Conservation (phyloP, 2,888 invertebrate species). For the Eledona agricola region DNA sequence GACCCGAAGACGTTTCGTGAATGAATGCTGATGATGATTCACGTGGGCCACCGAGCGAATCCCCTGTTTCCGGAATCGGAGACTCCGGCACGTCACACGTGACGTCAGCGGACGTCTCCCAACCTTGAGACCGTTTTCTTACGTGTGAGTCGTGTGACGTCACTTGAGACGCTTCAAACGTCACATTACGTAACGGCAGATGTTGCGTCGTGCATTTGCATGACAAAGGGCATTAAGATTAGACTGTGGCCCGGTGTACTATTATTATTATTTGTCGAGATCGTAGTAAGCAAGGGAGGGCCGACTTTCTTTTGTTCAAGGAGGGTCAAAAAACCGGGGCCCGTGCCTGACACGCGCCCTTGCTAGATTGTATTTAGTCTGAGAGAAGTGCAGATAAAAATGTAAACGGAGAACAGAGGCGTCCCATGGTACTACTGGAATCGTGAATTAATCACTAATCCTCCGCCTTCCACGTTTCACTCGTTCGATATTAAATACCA, state of each 20-base stretch:
- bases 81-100: conserved; percentile 41
- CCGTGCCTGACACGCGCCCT: conserved; percentile 62
- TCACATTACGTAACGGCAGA: conserved; percentile 56
- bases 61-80: conserved; percentile 36
- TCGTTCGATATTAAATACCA: too few species aligned
- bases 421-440: conserved; percentile 32
- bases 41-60: conserved; percentile 25
- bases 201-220: conserved; percentile 58
- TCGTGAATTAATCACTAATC: too few species aligned
- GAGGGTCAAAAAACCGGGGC: conserved; percentile 59
- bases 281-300: conserved; percentile 54
- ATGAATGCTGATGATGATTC: conserved; percentile 22
- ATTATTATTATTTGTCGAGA: conserved; percentile 45
- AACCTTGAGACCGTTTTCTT: conserved; percentile 62
- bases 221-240: conserved; percentile 63
- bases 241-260: conserved; percentile 58
- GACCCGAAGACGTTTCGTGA: too few species aligned
- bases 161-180: conserved; percentile 49
- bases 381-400: conserved; percentile 56
- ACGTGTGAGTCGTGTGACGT: conserved; percentile 54
- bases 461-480: too few species aligned
- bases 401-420: conserved; percentile 56
- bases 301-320: conserved; percentile 59
- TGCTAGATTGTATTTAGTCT: conserved; percentile 59
- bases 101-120: conserved; percentile 60